Evolutionary conservation across 2,888 invertebrate genomes (phyloP).

Genomic region (Pollenia amentaria): DNA sequence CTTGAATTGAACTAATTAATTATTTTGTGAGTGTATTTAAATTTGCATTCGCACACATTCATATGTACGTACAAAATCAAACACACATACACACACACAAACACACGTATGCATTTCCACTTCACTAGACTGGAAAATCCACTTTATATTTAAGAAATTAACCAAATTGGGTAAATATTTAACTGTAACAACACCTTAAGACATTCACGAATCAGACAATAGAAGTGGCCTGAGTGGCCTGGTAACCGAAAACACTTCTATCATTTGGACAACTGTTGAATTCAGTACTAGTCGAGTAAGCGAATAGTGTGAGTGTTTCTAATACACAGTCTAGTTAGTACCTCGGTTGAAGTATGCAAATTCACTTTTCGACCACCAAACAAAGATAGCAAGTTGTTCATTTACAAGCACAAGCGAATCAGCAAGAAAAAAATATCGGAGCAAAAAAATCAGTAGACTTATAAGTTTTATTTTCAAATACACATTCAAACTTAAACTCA

Average conservation of each 20-base stretch:
- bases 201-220: conserved; percentile 28
- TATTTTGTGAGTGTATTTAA: not conserved
- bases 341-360: conserved; percentile 53
- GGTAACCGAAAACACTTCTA: conserved; percentile 62
- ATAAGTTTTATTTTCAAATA: not conserved
- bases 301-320: not conserved
- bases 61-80: not conserved
- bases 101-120: not conserved
- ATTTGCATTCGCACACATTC: not conserved
- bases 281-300: not conserved
- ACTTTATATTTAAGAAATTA: conserved; percentile 50
- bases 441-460: not conserved
- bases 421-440: not conserved
- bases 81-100: not conserved
- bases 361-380: conserved; percentile 40
- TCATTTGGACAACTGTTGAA: conserved; percentile 46
- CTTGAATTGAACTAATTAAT: not conserved
- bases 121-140: conserved; percentile 61
- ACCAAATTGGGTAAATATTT: conserved; percentile 79
- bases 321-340: not conserved
- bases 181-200: conserved; percentile 74
- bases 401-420: not conserved
- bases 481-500: not conserved
- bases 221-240: conserved; percentile 38
- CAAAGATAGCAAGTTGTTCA: conserved; percentile 31